A percentile compares a stretch with the other conserved stretches of the same genome.
Evolutionary conservation across 2,888 invertebrate species (phyloP).

Genomic region (Heteromyza rotundicornis): DNA sequence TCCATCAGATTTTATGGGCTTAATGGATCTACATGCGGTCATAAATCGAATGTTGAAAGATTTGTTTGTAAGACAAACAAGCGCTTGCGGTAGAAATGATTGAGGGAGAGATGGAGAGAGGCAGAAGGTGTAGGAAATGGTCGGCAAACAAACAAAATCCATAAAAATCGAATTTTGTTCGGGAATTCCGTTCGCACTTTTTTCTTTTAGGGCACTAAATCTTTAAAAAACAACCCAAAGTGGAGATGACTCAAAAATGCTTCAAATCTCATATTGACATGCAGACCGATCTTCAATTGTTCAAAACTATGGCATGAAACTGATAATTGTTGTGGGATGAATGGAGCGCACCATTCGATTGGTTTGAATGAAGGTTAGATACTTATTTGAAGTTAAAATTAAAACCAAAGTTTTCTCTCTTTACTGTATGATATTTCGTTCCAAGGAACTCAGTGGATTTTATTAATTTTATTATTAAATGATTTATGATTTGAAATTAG

Average conservation of each 20-base stretch:
- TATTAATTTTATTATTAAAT: conserved; percentile 44
- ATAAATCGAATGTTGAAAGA: conserved; percentile 38
- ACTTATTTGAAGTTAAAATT: conserved; percentile 38
- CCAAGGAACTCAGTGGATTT: not conserved
- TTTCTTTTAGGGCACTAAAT: not conserved
- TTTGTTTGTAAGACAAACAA: conserved; percentile 19
- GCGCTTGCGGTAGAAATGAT: conserved; percentile 5
- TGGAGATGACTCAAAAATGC: not conserved
- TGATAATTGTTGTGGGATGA: conserved; percentile 41
- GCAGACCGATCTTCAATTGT: not conserved
- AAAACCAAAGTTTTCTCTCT: conserved; percentile 29
- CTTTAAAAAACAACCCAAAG: no score
- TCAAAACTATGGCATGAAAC: conserved; percentile 3
- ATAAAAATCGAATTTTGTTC: not conserved
- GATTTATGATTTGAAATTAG: conserved; percentile 49
- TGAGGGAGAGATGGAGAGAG: not conserved
- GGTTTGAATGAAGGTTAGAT: conserved; percentile 1
- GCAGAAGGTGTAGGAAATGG: no score
- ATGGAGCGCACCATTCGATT: no score
- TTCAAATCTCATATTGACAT: no score
- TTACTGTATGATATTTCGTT: not conserved
- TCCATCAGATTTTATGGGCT: conserved; percentile 52
- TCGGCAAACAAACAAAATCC: conserved; percentile 5
- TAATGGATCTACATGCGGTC: conserved; percentile 47
- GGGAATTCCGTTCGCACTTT: conserved; percentile 14